These are phyloP conservation scores for Iselma pallidipennis DNA, from an alignment of 2,888 invertebrate genomes.

Conservation along the genomic window DNA sequence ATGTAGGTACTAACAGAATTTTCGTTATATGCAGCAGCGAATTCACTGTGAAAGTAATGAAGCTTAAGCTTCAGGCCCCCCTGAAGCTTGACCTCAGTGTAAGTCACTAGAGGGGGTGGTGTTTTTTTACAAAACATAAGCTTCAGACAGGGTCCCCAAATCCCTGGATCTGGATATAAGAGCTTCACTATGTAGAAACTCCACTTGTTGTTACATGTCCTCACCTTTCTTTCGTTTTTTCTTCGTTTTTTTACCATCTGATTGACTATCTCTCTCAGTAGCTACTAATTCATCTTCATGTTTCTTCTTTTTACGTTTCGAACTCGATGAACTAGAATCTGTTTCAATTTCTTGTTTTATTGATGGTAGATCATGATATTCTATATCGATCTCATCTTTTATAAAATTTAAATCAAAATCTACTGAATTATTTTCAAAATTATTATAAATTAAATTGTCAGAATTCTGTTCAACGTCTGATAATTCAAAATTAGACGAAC, in stretches of 20 bases:
- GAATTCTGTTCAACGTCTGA: neutral
- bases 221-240: neutral
- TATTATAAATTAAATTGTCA: neutral
- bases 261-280: neutral
- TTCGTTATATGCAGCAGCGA: too few relatives aligned
- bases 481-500: neutral
- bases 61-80: too few relatives aligned
- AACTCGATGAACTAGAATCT: neutral
- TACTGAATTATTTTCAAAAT: neutral
- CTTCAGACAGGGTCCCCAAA: too few relatives aligned
- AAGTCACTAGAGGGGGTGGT: too few relatives aligned
- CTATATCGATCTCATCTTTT: neutral
- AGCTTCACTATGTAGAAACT: too few relatives aligned
- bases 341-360: neutral
- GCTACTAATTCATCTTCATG: neutral
- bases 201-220: too few relatives aligned
- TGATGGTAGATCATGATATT: neutral
- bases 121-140: too few relatives aligned
- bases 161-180: too few relatives aligned
- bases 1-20: too few relatives aligned
- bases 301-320: neutral
- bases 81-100: too few relatives aligned
- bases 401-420: neutral
- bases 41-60: too few relatives aligned
- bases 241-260: neutral